phyloP scores from a whole-genome alignment of 2,888 invertebrate species.

The Notodonta ziczac region DNA sequence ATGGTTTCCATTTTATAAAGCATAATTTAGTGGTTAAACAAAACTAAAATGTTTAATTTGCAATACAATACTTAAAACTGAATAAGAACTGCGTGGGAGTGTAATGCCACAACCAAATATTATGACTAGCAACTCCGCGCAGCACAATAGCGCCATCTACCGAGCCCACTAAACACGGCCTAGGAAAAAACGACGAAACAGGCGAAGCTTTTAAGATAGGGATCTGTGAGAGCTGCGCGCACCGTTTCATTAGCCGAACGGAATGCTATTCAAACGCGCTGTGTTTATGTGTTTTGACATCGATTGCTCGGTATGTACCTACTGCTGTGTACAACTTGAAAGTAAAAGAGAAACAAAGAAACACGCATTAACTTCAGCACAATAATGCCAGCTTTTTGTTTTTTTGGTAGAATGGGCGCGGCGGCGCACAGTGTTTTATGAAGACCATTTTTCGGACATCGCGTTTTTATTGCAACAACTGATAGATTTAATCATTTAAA shows the following conservation, averaged over 20 bases:
- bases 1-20: not conserved
- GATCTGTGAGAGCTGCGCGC: conserved; percentile 30
- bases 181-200: conserved; percentile 32
- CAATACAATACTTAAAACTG: not conserved
- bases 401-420: no score
- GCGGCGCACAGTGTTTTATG: no score
- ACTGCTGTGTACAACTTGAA: not conserved
- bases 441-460: no score
- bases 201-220: conserved; percentile 53
- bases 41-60: not conserved
- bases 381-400: no score
- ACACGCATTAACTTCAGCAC: not conserved
- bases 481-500: no score
- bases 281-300: conserved; percentile 10
- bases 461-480: no score
- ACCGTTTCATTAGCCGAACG: conserved; percentile 29
- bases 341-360: not conserved
- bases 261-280: conserved; percentile 5
- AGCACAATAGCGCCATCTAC: conserved; percentile 25
- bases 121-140: conserved; percentile 22
- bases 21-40: not conserved
- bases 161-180: conserved; percentile 11
- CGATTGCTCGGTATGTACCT: not conserved
- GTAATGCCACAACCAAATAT: conserved; percentile 10
- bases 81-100: conserved; percentile 1